These are phyloP conservation scores for Apamea sordens DNA, from an alignment of 2,888 invertebrate genomes.

Conservation along the genomic window DNA sequence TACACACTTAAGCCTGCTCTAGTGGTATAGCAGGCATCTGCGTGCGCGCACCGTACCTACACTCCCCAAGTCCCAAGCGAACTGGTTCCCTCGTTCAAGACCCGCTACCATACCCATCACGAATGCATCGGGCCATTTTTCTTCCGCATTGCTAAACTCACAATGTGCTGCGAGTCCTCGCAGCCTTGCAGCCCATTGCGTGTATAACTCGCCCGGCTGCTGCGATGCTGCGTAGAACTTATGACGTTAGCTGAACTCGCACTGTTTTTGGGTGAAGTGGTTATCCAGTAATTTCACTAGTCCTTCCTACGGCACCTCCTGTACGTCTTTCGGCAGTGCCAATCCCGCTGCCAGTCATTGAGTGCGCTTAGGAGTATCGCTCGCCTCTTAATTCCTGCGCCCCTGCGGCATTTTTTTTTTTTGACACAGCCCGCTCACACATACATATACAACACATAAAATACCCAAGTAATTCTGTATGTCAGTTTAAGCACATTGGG, in stretches of 20 bases:
- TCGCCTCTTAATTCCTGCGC: neutral
- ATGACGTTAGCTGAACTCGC: slow-evolving; percentile 62
- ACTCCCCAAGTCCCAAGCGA: slow-evolving; percentile 54
- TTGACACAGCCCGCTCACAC: neutral
- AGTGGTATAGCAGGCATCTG: neutral
- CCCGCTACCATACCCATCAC: neutral
- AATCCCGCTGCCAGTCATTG: neutral
- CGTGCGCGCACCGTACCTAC: slow-evolving; percentile 49
- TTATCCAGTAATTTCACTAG: neutral
- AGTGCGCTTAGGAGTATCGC: slow-evolving; percentile 4
- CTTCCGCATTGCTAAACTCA: slow-evolving; percentile 59
- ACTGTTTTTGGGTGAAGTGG: slow-evolving; percentile 17
- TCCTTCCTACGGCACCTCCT: neutral
- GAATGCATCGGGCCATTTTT: neutral
- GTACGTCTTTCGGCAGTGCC: neutral
- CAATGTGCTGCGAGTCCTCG: slow-evolving; percentile 60
- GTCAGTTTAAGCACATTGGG: neutral
- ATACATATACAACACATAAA: neutral
- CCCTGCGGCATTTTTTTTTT: no score
- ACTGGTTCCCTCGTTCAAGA: slow-evolving; percentile 39
- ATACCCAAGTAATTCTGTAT: neutral
- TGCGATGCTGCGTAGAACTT: slow-evolving; percentile 65
- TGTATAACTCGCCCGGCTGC: slow-evolving; percentile 50
- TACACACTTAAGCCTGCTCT: neutral
- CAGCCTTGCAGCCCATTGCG: slow-evolving; percentile 63